Percentiles rank a stretch among this genome's conserved stretches.
Evolutionary conservation across 2,888 invertebrate species (phyloP).

Genomic region (Nebria brevicollis): DNA sequence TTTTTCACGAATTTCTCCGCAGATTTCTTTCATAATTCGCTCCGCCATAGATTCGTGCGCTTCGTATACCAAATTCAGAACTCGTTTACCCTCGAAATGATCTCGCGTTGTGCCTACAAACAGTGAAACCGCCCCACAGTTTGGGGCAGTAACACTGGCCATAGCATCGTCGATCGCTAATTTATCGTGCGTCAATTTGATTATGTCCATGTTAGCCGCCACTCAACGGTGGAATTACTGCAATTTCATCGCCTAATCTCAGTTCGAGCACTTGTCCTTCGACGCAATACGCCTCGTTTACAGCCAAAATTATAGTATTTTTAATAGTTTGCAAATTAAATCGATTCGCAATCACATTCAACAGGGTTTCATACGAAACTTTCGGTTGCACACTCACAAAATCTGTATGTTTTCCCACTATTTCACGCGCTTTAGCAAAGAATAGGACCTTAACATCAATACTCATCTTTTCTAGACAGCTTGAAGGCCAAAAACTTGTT

Average conservation of each 20-base stretch:
- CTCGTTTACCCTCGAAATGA: constrained; percentile 83
- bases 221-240: constrained; percentile 93
- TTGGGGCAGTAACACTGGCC: constrained; percentile 72
- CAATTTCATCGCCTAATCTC: constrained; percentile 81
- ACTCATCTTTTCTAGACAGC: constrained; percentile 55
- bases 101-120: constrained; percentile 92
- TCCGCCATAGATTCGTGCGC: constrained; percentile 93
- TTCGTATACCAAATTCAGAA: constrained; percentile 91
- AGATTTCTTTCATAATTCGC: constrained; percentile 83
- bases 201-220: constrained; percentile 83
- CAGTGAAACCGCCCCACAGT: constrained; percentile 88
- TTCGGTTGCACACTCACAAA: constrained; percentile 65
- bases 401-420: constrained; percentile 73
- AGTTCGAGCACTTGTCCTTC: constrained; percentile 68
- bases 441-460: constrained; percentile 79
- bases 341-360: constrained; percentile 68
- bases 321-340: constrained; percentile 76
- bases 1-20: constrained; percentile 74
- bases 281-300: constrained; percentile 83
- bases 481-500: constrained; percentile 1
- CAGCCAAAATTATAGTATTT: constrained; percentile 78
- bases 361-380: constrained; percentile 68
- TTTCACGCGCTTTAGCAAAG: constrained; percentile 90
- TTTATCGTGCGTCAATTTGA: constrained; percentile 74
- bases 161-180: constrained; percentile 75